phyloP scores from a whole-genome alignment of 37 sponge, comb jelly and placozoan species.

The Haliclona indistincta region DNA sequence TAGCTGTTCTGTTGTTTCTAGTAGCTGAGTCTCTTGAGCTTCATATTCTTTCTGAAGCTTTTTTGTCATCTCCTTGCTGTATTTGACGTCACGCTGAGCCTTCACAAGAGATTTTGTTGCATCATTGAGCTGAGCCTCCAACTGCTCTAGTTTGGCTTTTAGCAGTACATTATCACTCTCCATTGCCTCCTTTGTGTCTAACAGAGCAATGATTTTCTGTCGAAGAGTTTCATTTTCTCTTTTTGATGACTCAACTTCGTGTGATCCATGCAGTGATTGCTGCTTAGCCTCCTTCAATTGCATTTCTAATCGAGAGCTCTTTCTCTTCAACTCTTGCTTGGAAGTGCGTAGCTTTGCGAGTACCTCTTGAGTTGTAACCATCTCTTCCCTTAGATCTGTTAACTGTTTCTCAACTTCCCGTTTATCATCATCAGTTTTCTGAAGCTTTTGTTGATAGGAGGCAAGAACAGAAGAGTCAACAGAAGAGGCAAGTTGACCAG shows the following conservation, averaged over 20 bases:
- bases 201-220: neutral
- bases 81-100: conserved; percentile 13
- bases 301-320: neutral
- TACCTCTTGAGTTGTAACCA: neutral
- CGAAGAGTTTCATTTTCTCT: neutral
- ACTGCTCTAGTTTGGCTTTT: neutral
- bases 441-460: neutral
- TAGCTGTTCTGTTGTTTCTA: neutral
- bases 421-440: neutral
- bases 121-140: conserved; percentile 15
- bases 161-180: neutral
- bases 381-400: neutral
- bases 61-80: conserved; percentile 37
- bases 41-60: conserved; percentile 40
- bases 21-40: conserved; percentile 8
- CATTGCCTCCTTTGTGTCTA: conserved; percentile 19
- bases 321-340: neutral
- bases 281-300: neutral
- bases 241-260: neutral
- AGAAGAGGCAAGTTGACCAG: neutral
- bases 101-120: conserved; percentile 24
- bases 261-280: neutral
- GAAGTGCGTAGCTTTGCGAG: neutral
- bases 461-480: neutral
- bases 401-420: neutral